Base-by-base conservation (phyloP, 2,888 invertebrate species). In the Leucoma salicis region DNA sequence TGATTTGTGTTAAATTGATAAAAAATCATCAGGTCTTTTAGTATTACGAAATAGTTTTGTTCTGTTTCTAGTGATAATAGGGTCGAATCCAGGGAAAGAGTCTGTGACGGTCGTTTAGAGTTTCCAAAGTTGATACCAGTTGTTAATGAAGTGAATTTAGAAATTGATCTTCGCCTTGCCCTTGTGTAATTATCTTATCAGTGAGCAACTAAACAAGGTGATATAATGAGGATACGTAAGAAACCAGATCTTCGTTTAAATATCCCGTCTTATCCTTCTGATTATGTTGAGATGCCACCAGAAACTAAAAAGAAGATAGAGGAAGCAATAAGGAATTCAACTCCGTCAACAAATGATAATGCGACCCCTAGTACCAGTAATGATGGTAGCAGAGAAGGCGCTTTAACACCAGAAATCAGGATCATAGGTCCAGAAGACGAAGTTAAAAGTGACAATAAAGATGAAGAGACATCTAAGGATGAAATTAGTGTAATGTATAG, bases 201-300 rank as follows among this genome's bases (percentile, higher is more conserved):
- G 8, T 3, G 8, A 8, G 8, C 6, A 2, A 21, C 7, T 21
- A 8, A 8, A 8, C 21, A 21, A 21, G 21, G 21, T 21, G 21
- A 21, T n/a, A 62, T 59, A 44, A 85, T 83, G 82, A 75, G 81
- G 40, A 32, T 66, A 0, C 58, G 85, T 35, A 89, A 85, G 62
- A 88, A 79, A 37, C 78, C 86, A 31, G 79, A 85, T 63, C 66
- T 89, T n/a, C 64, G 77, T 0, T 7, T 88, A 14, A 41, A 74
- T 3, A 85, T 89, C 37, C 81, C 82, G 0, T 71, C 81, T 0
- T 83, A 81, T 41, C 81, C 85, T 1, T 67, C 74, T 4, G 88
- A 85, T 28, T 88, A 86, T 57, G 88, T 84, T 0, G 76, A 82
- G 63, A 87, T 88, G 86, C 87, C 88, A 1, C 52, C 57, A 6